Conservation (phyloP, 1,140 invertebrate genomes). For the Drosophila sulfurigaster region DNA sequence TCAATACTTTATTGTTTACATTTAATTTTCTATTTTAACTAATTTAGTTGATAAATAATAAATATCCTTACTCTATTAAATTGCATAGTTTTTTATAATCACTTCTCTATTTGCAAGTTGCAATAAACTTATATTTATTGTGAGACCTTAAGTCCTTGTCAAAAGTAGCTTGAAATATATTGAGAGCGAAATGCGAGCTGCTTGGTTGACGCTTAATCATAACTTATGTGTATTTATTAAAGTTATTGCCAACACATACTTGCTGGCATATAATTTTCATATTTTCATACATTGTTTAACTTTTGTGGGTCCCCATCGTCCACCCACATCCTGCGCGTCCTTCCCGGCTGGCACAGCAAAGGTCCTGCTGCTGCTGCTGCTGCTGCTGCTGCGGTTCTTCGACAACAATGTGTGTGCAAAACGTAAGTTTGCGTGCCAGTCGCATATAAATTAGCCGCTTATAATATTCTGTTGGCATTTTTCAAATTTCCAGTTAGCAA, state of each 20-base stretch:
- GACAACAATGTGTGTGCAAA: slow-evolving; percentile 80
- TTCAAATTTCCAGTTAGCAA: slow-evolving; percentile 79
- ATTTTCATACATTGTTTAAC: slow-evolving; percentile 82
- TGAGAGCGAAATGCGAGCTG: neutral
- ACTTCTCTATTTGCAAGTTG: no score
- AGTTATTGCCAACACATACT: slow-evolving; percentile 80
- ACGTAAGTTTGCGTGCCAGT: slow-evolving; percentile 80
- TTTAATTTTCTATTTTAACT: no score
- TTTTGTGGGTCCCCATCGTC: slow-evolving; percentile 16
- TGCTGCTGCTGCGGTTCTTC: slow-evolving; percentile 25
- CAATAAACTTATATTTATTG: neutral
- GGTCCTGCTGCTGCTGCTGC: neutral
- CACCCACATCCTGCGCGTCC: slow-evolving; percentile 42
- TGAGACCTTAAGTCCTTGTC: slow-evolving; percentile 1
- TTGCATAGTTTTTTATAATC: no score
- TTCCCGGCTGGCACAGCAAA: slow-evolving; percentile 6
- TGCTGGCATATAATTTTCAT: slow-evolving; percentile 79
- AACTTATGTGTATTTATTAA: slow-evolving; percentile 65
- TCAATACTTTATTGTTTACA: no score
- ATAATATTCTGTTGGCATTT: slow-evolving; percentile 84
- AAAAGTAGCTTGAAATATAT: slow-evolving; percentile 9
- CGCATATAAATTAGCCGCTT: slow-evolving; percentile 82
- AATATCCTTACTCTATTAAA: neutral
- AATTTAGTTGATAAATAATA: no score
- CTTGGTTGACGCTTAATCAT: slow-evolving; percentile 40